Evolutionary conservation across 2,113 vertebrate genomes (phyloP).

Genomic region (Spheniscus mendiculus): DNA sequence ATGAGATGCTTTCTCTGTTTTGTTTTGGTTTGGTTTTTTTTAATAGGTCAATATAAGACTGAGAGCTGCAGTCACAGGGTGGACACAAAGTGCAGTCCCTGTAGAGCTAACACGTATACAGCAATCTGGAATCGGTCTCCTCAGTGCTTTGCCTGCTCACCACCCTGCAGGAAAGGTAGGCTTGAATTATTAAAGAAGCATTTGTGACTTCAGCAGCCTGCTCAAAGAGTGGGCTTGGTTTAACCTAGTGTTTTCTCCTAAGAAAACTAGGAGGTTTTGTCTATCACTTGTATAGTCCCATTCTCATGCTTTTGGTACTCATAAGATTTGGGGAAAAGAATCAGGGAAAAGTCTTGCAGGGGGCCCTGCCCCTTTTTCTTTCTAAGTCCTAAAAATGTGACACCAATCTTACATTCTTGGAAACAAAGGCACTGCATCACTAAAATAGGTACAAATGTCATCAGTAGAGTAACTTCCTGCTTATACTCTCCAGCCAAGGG

Average conservation of each 20-base stretch:
- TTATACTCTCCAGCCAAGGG: neutral
- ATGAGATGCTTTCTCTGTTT: neutral
- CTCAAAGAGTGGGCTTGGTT: neutral
- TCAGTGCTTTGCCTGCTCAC: conserved; percentile 59
- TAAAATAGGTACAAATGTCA: neutral
- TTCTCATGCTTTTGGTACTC: neutral
- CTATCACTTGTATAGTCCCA: neutral
- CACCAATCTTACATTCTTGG: neutral
- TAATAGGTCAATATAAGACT: neutral
- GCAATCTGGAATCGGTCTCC: conserved; percentile 49
- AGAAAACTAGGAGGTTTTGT: neutral
- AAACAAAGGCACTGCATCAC: neutral
- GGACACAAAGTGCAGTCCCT: conserved; percentile 54
- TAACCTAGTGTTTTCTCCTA: neutral
- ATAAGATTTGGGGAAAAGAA: neutral
- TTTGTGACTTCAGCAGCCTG: neutral
- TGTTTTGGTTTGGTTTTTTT: neutral
- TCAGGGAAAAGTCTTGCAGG: neutral
- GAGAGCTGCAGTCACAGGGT: neutral
- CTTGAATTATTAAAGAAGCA: neutral
- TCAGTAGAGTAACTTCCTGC: neutral
- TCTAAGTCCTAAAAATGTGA: neutral
- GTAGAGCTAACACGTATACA: conserved; percentile 42
- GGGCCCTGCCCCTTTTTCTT: neutral
- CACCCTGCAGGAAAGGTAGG: conserved; percentile 56